Conservation (phyloP, 2,797 vertebrate genomes). For the Acridotheres tristis region DNA sequence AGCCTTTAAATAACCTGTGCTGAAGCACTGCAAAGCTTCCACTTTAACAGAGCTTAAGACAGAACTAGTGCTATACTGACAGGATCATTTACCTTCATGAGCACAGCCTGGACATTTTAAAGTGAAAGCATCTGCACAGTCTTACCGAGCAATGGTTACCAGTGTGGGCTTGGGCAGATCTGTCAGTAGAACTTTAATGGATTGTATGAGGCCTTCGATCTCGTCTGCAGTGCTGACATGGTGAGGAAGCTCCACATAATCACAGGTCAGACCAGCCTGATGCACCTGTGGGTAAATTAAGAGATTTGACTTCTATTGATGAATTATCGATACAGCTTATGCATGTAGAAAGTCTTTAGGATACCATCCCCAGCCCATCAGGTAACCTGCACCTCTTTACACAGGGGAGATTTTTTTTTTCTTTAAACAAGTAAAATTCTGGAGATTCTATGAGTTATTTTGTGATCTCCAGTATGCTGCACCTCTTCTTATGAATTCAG, state of each 20-base stretch:
- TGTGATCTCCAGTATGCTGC: neutral
- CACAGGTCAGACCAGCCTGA: slow-evolving; percentile 94
- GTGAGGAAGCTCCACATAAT: slow-evolving; percentile 92
- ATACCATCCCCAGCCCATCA: neutral
- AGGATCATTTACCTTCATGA: neutral
- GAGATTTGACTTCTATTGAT: neutral
- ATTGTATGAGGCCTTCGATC: slow-evolving; percentile 82
- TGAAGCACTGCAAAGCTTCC: neutral
- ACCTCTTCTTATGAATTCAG: neutral
- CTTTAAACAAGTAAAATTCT: neutral
- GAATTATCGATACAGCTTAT: neutral
- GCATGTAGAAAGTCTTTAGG: neutral
- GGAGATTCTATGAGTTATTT: neutral
- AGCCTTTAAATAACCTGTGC: neutral
- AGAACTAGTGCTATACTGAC: neutral
- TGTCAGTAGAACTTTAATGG: slow-evolving; percentile 78
- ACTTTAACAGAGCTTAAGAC: neutral
- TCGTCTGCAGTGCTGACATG: slow-evolving; percentile 90
- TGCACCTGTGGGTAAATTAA: slow-evolving; percentile 82
- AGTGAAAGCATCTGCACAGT: neutral
- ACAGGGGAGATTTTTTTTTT: neutral
- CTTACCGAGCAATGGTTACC: slow-evolving; percentile 91
- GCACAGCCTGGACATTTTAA: neutral
- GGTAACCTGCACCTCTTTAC: neutral
- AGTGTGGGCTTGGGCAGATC: slow-evolving; percentile 87